These are phyloP conservation scores for Apaloderma vittatum DNA, from an alignment of 2,113 vertebrate genomes.

Conservation along the genomic window DNA sequence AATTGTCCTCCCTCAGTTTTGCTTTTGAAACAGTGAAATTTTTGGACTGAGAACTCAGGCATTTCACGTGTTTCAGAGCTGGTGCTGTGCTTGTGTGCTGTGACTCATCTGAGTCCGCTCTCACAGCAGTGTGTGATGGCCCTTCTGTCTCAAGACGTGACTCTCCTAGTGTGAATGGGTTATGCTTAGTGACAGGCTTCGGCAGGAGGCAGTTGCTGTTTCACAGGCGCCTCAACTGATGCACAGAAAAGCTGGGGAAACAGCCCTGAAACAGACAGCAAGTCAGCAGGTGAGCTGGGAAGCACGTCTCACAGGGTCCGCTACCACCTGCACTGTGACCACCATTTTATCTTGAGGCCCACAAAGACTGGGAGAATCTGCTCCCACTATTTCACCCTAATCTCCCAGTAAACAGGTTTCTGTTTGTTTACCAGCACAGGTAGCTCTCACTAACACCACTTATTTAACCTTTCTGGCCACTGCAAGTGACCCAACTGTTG, in stretches of 20 bases:
- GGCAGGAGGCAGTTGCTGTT: constrained; percentile 20
- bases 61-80: not conserved
- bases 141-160: not conserved
- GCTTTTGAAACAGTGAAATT: not conserved
- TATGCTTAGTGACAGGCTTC: constrained; percentile 41
- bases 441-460: not conserved
- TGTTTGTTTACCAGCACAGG: not conserved
- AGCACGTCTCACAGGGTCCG: not conserved
- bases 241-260: not conserved
- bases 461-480: not conserved
- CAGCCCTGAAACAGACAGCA: rapidly evolving
- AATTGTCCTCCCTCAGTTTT: not conserved
- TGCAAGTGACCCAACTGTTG: rapidly evolving
- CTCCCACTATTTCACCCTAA: not conserved
- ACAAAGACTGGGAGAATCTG: not conserved
- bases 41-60: not conserved
- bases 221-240: constrained; percentile 6
- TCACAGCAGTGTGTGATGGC: constrained; percentile 7
- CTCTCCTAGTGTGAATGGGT: not conserved
- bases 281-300: not conserved
- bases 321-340: not conserved
- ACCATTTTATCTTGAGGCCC: not conserved
- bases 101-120: not conserved
- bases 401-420: not conserved
- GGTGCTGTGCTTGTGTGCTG: not conserved